Conservation (phyloP, 2,888 invertebrate species). For the Melanargia galathea region DNA sequence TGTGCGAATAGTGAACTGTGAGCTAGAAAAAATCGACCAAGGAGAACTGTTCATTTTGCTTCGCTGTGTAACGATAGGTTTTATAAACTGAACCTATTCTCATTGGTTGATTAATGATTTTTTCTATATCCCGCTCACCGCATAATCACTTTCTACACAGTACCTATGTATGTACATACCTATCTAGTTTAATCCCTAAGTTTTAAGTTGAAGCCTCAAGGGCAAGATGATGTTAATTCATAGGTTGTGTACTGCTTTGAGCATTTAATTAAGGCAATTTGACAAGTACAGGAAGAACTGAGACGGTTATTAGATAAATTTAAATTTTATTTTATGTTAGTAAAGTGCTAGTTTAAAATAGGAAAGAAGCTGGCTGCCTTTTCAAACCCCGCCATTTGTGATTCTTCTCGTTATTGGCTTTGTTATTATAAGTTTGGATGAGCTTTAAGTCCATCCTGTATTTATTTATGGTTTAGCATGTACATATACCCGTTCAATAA, state of each 20-base stretch:
- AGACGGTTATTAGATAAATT: slow-evolving; percentile 5
- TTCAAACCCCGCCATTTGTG: neutral
- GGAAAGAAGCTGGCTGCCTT: neutral
- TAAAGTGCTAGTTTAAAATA: neutral
- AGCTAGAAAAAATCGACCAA: neutral
- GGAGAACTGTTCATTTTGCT: neutral
- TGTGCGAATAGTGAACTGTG: neutral
- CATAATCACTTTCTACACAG: too few relatives aligned
- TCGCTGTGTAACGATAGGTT: neutral
- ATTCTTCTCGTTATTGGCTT: slow-evolving; percentile 2
- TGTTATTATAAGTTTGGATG: neutral
- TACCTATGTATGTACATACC: too few relatives aligned
- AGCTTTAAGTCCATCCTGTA: neutral
- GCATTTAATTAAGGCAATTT: slow-evolving; percentile 10
- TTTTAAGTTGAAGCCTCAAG: neutral
- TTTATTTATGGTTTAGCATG: slow-evolving; percentile 10
- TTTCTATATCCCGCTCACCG: neutral
- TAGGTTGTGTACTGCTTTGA: slow-evolving; percentile 17
- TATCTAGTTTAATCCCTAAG: neutral
- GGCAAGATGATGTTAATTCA: neutral
- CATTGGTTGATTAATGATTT: neutral
- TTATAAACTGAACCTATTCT: neutral
- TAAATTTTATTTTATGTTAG: neutral
- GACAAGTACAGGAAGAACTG: slow-evolving; percentile 7
- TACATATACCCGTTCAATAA: slow-evolving; percentile 12